Conservation (phyloP, 2,888 invertebrate genomes). For the Drosophila pegasa region DNA sequence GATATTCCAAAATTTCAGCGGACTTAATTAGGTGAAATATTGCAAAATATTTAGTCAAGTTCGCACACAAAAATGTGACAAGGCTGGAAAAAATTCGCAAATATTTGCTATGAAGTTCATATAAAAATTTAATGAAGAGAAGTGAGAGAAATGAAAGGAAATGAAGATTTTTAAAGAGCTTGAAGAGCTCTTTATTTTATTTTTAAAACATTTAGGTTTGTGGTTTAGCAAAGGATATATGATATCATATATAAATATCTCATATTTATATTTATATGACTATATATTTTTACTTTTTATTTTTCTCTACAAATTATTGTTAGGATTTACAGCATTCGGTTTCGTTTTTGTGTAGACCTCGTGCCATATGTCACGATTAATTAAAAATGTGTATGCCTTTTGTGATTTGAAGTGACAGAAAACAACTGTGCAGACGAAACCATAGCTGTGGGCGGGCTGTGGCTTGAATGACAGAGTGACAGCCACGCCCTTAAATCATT, state of each 20-base stretch:
- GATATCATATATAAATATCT: too few relatives aligned
- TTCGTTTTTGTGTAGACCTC: not conserved
- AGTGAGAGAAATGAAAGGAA: not conserved
- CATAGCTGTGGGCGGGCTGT: not conserved
- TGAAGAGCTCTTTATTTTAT: too few relatives aligned
- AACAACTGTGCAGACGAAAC: conserved; percentile 7
- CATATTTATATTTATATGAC: too few relatives aligned
- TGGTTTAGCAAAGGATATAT: too few relatives aligned
- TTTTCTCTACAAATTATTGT: too few relatives aligned
- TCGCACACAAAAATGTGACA: not conserved
- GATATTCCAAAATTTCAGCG: not conserved
- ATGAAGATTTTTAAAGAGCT: too few relatives aligned
- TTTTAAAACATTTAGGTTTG: too few relatives aligned
- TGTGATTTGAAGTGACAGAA: conserved; percentile 14
- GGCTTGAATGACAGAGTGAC: not conserved
- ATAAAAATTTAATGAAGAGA: not conserved
- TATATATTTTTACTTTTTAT: too few relatives aligned
- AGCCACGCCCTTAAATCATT: conserved; percentile 40
- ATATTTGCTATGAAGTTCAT: not conserved
- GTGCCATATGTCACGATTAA: not conserved
- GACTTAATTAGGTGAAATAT: conserved; percentile 17
- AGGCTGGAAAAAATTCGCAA: not conserved
- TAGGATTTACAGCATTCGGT: not conserved
- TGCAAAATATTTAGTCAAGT: not conserved
- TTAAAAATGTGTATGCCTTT: conserved; percentile 5